Evolutionary conservation across 2,797 vertebrate species (phyloP).

Genomic region (Sebastes reedi): DNA sequence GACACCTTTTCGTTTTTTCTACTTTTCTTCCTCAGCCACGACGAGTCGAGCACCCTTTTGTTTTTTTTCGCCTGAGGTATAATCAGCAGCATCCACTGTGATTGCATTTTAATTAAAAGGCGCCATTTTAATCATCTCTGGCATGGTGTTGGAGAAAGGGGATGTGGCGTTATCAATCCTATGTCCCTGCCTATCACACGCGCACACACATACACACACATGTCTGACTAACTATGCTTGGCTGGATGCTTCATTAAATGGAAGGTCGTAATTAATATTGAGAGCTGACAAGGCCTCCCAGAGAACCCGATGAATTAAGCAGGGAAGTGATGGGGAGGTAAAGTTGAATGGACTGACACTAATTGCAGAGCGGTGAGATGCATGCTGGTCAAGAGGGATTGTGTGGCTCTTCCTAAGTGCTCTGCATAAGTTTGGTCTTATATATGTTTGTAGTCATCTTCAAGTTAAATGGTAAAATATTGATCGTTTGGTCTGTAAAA

Average conservation of each 20-base stretch:
- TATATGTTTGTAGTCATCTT: conserved; percentile 1
- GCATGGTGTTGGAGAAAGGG: conserved; percentile 48
- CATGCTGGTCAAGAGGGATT: conserved; percentile 48
- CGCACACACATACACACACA: conserved; percentile 8
- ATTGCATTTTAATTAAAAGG: conserved; percentile 81
- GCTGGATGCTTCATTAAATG: conserved; percentile 74
- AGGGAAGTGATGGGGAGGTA: conserved; percentile 73
- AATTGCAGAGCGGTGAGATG: conserved; percentile 61
- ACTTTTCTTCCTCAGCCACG: background rate
- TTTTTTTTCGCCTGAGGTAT: conserved; percentile 37
- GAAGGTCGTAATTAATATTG: conserved; percentile 82
- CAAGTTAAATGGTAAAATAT: background rate
- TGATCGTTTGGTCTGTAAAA: background rate
- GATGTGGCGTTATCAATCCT: conserved; percentile 68
- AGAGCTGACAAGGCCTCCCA: conserved; percentile 77
- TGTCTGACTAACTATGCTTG: conserved; percentile 62
- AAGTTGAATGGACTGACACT: conserved; percentile 74
- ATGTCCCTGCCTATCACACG: conserved; percentile 54
- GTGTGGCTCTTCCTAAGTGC: conserved; percentile 1
- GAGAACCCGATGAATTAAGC: conserved; percentile 73
- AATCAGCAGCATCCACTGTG: conserved; percentile 73
- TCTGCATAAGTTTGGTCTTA: conserved; percentile 29
- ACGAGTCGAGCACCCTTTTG: conserved; percentile 22
- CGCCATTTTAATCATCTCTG: conserved; percentile 78
- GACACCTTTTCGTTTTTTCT: background rate